Base-by-base conservation (phyloP, 2,113 vertebrate species). In the Spilogale gracilis region DNA sequence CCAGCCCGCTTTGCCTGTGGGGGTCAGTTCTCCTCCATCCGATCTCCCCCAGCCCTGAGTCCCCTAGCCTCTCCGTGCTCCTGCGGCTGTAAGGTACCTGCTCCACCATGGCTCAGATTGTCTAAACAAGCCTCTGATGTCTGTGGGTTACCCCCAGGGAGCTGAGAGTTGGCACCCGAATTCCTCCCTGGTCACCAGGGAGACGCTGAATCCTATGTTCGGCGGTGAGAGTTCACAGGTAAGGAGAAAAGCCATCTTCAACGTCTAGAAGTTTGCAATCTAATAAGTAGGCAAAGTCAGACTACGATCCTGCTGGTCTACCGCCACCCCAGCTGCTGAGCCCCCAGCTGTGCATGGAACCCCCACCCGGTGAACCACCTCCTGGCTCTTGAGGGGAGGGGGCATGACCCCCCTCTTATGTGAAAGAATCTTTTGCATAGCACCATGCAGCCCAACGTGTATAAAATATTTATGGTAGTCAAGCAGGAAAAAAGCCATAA, bases 341-440 rank as follows among this genome's bases (percentile, higher is more conserved):
- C 21, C 86, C 67, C 21, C 18, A 69, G 9, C 11, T 0, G 16
- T 23, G 50, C 7, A 11, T 1, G 14, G 50, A 60, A 48, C 38
- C 1, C 3, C 11, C 0, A 6, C 43, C 4, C 23, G 21, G 43
- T 30, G 17, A 78, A 18, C 30, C 12, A 2, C 7, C 3, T 0
- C n/a, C 63, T 67, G 11, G 52, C 54, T 52, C 61, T 6, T 6
- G 5, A 8, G 71, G 45, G 38, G 13, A 14, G 9, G 20, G 9
- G 6, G 9, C 4, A 6, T 0, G 0, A 14, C 12, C 20, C 9
- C 20, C 13, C 67, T 27, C 21, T 18, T 6, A 11, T n/a, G 20
- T 2, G 74, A 32, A 12, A 69, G 52, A n/a, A 13, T 27, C n/a
- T 60, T 60, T 12, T 0, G 38, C 5, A 2, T 5, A 20, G 23